These are phyloP conservation scores for Cebus imitator DNA, from an alignment of 2,113 vertebrate genomes.

Conservation along the genomic window DNA sequence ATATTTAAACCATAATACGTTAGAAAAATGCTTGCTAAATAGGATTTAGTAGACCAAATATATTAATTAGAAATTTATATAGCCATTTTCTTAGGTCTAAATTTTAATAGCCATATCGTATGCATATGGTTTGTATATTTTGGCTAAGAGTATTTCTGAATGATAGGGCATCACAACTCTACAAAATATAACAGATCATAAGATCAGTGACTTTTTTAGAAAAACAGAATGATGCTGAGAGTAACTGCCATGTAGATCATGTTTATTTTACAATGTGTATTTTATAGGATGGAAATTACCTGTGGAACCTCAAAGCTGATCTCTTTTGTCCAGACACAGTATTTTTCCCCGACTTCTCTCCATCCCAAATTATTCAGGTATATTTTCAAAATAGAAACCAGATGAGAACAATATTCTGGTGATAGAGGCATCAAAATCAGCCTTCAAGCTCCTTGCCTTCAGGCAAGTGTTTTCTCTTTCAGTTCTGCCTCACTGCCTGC, in stretches of 20 bases:
- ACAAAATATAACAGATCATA: background rate
- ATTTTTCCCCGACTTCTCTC: background rate
- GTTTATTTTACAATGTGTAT: background rate
- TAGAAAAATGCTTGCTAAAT: background rate
- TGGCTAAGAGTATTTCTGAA: background rate
- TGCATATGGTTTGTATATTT: conserved; percentile 29
- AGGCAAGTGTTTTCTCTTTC: too few relatives aligned
- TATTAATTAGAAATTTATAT: conserved; percentile 47
- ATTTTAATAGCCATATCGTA: conserved; percentile 17
- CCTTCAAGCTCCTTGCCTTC: too few relatives aligned
- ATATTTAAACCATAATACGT: background rate
- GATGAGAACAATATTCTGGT: background rate
- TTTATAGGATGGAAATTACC: background rate
- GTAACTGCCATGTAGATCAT: background rate
- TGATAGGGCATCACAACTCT: background rate
- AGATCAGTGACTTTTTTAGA: background rate
- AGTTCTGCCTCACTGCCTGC: too few relatives aligned
- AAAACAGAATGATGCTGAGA: background rate
- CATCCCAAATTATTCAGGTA: background rate
- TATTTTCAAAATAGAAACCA: conserved; percentile 8
- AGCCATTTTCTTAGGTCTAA: conserved; percentile 5
- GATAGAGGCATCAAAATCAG: too few relatives aligned
- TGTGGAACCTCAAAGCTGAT: background rate
- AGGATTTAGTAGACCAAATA: background rate
- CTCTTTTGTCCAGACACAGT: background rate